Conservation (phyloP, 2,888 invertebrate species). For the Synergus japonicus region DNA sequence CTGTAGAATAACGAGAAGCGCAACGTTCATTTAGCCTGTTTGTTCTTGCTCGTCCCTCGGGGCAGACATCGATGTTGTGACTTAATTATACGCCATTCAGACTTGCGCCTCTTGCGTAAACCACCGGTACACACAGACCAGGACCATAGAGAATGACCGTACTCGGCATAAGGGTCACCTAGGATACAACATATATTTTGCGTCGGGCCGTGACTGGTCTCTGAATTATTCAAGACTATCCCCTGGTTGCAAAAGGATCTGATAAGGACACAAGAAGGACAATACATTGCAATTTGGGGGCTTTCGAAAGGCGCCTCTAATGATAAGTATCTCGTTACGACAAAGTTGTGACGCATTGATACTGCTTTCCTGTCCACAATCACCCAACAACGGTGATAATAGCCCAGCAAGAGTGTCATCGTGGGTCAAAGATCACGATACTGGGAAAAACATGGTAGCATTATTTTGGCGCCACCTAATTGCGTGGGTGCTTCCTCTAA, state of each 20-base stretch:
- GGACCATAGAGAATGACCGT: slow-evolving; percentile 65
- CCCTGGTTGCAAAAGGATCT: slow-evolving; percentile 51
- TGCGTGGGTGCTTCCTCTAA: not conserved
- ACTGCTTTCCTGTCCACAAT: slow-evolving; percentile 46
- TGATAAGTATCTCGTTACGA: slow-evolving; percentile 72
- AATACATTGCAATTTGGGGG: slow-evolving; percentile 66
- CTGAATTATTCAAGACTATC: slow-evolving; percentile 71
- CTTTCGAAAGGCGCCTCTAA: slow-evolving; percentile 62
- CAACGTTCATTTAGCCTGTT: slow-evolving; percentile 75
- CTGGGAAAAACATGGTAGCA: not conserved
- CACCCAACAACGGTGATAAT: not conserved
- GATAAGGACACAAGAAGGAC: slow-evolving; percentile 62
- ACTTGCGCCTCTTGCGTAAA: slow-evolving; percentile 71
- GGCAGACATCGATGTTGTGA: slow-evolving; percentile 73
- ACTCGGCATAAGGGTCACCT: slow-evolving; percentile 54
- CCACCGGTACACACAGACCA: slow-evolving; percentile 60
- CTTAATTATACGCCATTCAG: slow-evolving; percentile 77
- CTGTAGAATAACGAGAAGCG: slow-evolving; percentile 66
- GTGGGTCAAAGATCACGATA: not conserved
- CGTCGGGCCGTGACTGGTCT: slow-evolving; percentile 44
- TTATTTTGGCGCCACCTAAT: slow-evolving; percentile 6
- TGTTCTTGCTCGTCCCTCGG: slow-evolving; percentile 72
- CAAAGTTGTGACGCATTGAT: slow-evolving; percentile 68
- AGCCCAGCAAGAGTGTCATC: not conserved
- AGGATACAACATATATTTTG: slow-evolving; percentile 49